A percentile compares a stretch with the other conserved stretches of the same genome.
phyloP scores from a whole-genome alignment of 2,797 vertebrate genomes.

The Malurus leucopterus region DNA sequence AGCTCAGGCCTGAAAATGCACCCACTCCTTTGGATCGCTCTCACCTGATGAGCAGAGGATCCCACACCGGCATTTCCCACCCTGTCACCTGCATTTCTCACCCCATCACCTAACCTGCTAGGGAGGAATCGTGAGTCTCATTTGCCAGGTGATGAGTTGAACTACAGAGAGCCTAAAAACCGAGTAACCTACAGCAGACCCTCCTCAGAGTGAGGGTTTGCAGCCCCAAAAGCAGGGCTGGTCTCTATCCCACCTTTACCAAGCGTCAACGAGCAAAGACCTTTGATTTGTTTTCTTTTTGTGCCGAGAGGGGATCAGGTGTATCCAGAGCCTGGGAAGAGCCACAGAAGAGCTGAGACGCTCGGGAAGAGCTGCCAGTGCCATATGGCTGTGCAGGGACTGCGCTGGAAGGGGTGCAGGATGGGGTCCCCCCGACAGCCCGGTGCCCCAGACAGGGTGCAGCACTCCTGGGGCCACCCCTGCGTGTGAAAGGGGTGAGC shows the following conservation, averaged over 20 bases:
- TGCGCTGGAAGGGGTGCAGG: not conserved
- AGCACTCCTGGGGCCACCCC: rapidly evolving
- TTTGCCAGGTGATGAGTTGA: not conserved
- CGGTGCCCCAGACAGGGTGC: not conserved
- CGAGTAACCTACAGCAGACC: rapidly evolving
- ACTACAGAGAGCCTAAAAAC: not conserved
- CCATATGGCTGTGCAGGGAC: not conserved
- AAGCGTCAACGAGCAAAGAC: not conserved
- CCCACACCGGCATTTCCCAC: not conserved
- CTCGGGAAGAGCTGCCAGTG: rapidly evolving
- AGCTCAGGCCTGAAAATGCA: not conserved
- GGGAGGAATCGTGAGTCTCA: not conserved
- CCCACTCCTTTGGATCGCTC: not conserved
- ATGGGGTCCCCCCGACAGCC: not conserved
- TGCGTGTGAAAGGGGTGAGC: rapidly evolving
- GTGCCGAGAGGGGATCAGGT: not conserved
- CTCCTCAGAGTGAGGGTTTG: rapidly evolving
- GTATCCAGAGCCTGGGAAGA: not conserved
- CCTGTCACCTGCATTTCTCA: not conserved
- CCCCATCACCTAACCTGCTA: not conserved
- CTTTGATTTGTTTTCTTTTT: not conserved
- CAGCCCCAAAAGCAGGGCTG: rapidly evolving
- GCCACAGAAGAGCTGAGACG: not conserved
- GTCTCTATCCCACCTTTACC: not conserved
- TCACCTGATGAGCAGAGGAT: not conserved